Conservation (phyloP, 2,888 invertebrate species). For the Luffia ferchaultella region DNA sequence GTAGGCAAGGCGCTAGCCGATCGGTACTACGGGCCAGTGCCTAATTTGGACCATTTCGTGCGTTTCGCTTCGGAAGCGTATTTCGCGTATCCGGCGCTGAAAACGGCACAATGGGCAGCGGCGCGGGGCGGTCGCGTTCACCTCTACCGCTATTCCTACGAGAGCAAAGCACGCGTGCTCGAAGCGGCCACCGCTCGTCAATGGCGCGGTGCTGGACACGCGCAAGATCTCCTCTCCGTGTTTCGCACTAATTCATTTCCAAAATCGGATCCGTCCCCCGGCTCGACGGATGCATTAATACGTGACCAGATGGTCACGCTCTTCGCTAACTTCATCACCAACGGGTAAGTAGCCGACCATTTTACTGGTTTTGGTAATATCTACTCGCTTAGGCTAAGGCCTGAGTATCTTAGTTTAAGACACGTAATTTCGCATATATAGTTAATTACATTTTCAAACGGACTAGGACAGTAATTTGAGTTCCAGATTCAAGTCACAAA, state of each 20-base stretch:
- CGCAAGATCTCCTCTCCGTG: slow-evolving; percentile 66
- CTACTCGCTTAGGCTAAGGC: no score
- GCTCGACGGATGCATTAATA: slow-evolving; percentile 25
- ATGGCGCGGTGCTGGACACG: slow-evolving; percentile 58
- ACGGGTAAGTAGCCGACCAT: background rate
- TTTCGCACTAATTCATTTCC: slow-evolving; percentile 40
- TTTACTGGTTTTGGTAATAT: background rate
- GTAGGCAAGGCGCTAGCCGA: slow-evolving; percentile 22
- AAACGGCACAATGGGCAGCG: slow-evolving; percentile 25
- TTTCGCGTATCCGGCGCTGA: slow-evolving; percentile 39
- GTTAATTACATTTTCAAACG: no score
- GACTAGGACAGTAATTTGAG: no score
- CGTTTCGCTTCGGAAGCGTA: slow-evolving; percentile 31
- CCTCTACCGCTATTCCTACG: slow-evolving; percentile 61
- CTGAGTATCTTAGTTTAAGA: no score
- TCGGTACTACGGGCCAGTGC: slow-evolving; percentile 29
- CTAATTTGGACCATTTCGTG: slow-evolving; percentile 29
- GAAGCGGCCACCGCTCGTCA: background rate
- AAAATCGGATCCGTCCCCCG: slow-evolving; percentile 11
- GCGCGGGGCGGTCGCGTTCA: slow-evolving; percentile 38
- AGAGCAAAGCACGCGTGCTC: slow-evolving; percentile 49
- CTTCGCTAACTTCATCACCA: slow-evolving; percentile 31
- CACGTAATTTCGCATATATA: no score
- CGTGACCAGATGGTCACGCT: slow-evolving; percentile 34
- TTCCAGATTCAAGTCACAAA: no score